Evolutionary conservation across 2,113 vertebrate species (phyloP).

Genomic region (Urocitellus parryii): DNA sequence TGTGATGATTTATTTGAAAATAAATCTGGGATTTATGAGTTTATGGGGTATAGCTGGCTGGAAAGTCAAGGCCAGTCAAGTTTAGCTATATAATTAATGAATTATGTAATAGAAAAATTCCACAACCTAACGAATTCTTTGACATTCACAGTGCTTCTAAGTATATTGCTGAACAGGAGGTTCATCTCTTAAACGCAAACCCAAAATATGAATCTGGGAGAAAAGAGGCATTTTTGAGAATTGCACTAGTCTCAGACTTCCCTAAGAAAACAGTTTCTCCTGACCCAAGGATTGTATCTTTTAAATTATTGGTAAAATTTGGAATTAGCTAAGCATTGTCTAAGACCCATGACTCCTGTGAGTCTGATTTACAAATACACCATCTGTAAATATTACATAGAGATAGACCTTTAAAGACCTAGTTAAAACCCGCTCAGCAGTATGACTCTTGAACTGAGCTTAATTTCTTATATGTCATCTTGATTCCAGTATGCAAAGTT

Average conservation of each 20-base stretch:
- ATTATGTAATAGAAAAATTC: neutral
- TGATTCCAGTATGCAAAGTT: neutral
- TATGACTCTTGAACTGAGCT: neutral
- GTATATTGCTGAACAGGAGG: neutral
- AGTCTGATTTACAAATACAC: neutral
- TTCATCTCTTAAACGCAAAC: neutral
- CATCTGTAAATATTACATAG: neutral
- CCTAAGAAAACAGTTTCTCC: neutral
- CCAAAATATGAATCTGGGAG: neutral
- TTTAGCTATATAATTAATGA: neutral
- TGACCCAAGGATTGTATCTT: neutral
- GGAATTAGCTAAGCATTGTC: neutral
- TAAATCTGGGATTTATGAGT: neutral
- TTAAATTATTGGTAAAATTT: neutral
- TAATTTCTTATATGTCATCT: neutral
- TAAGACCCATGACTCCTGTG: neutral
- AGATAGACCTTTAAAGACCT: neutral
- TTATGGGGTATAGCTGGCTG: neutral
- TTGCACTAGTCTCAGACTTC: neutral
- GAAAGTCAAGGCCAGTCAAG: neutral
- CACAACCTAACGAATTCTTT: neutral
- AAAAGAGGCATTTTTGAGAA: neutral
- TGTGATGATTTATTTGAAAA: neutral
- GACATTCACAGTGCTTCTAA: neutral
- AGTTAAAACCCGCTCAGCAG: neutral